Conservation (phyloP, 2,797 vertebrate species). For the Limosa lapponica region DNA sequence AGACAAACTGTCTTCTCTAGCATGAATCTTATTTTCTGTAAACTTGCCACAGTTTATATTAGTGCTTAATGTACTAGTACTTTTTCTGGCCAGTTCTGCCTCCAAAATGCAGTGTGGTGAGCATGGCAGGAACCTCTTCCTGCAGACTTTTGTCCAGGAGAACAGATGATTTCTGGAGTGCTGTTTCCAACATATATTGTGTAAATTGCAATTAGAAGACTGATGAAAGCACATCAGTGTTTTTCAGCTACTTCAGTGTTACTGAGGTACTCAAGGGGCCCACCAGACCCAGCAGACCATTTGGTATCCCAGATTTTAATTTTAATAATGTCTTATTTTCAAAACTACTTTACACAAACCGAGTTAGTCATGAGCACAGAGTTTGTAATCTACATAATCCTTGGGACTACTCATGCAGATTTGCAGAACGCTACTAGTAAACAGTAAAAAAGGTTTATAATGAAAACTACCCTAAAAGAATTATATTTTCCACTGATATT, state of each 20-base stretch:
- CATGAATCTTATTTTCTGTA: background rate
- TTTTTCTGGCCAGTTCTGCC: background rate
- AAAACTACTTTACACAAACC: background rate
- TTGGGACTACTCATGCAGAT: background rate
- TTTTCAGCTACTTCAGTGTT: background rate
- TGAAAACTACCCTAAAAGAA: background rate
- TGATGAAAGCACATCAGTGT: background rate
- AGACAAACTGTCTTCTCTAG: background rate
- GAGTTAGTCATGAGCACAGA: background rate
- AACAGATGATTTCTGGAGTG: background rate
- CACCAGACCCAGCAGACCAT: background rate
- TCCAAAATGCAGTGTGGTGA: background rate
- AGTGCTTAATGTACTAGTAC: background rate
- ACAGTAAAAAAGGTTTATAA: background rate
- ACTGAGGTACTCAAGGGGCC: background rate
- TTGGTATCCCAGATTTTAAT: background rate
- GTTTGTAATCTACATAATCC: background rate
- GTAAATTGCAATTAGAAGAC: background rate
- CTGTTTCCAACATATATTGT: background rate
- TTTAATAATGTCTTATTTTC: background rate
- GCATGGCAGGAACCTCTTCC: background rate
- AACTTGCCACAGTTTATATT: background rate
- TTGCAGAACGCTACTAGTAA: background rate
- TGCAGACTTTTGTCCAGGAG: background rate
- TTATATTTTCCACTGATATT: background rate